Evolutionary conservation across 2,888 invertebrate genomes (phyloP).

Genomic region (Syrista parreyssii): DNA sequence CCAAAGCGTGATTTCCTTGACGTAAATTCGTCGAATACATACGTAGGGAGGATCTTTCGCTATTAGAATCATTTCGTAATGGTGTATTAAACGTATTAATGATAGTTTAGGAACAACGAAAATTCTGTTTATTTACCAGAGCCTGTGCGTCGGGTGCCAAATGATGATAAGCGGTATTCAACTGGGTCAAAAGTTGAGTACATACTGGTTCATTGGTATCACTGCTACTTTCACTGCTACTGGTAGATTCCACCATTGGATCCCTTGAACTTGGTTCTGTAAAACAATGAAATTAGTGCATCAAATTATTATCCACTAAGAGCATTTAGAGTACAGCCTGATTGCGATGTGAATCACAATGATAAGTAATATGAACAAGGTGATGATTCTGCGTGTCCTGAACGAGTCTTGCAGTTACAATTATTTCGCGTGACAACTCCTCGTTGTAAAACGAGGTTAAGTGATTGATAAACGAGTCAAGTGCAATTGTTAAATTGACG

Average conservation of each 20-base stretch:
- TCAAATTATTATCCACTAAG: background rate
- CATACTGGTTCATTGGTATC: slow-evolving; percentile 61
- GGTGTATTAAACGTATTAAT: background rate
- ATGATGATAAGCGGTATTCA: slow-evolving; percentile 63
- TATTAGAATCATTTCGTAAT: background rate
- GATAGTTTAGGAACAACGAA: background rate
- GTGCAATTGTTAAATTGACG: background rate
- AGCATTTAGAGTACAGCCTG: background rate
- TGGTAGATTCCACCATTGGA: slow-evolving; percentile 63
- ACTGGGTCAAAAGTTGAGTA: slow-evolving; percentile 61
- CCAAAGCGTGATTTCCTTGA: background rate
- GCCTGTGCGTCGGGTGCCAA: slow-evolving; percentile 64
- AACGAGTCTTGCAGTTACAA: background rate
- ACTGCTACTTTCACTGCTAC: slow-evolving; percentile 57
- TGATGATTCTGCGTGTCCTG: background rate
- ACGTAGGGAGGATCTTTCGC: background rate
- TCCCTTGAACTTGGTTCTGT: slow-evolving; percentile 62
- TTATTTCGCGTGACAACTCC: background rate
- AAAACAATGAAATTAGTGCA: background rate
- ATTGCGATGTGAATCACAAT: background rate
- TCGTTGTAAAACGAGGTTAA: background rate
- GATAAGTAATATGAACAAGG: background rate
- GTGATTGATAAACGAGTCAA: background rate
- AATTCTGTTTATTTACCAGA: slow-evolving; percentile 48
- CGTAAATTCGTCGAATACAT: background rate